Base-by-base conservation (phyloP, 1,140 invertebrate genomes). In the Aethina tumida region DNA sequence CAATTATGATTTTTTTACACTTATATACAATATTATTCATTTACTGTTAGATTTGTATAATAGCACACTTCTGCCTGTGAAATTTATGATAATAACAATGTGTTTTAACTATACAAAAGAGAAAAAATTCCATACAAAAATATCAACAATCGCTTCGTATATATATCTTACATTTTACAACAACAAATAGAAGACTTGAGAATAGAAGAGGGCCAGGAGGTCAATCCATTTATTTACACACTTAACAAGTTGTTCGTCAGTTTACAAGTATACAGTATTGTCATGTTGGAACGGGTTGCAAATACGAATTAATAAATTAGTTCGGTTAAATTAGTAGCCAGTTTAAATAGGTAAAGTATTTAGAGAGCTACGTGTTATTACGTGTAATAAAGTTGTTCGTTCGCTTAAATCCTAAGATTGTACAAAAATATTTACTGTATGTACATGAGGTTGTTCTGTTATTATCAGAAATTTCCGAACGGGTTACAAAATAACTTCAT, bases 21-120 rank as follows among this genome's bases (percentile, higher is more conserved):
- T 42, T 52, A 52, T 52, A 41, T 52, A 52, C 50, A 52, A 28
- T 37, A 35, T 41, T 52, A 50, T 52, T 52, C 47, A 44, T 52
- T n/a, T n/a, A n/a, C n/a, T 52, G 50, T 52, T 52, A 52, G 39
- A 21, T 35, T 41, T 45, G 38, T 35, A 47, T 35, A 44, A 49
- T n/a, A n/a, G n/a, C 47, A 49, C 50, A 50, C 43, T 26, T 21
- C 26, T 37, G 22, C 35, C 13, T 32, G 42, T 42, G 43, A 37
- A 49, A 49, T 35, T 45, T 45, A 35, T 45, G 43, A 49, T 27
- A 45, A 39, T 26, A n/a, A n/a, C n/a, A n/a, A n/a, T n/a, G n/a
- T n/a, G n/a, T n/a, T n/a, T n/a, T n/a, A n/a, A n/a, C 18, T 18
- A 15, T 25, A 19, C 14, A 14, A 32, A 24, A 31, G 13, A 40